Evolutionary conservation across 2,888 invertebrate species (phyloP).

Genomic region (Amiota mariae): DNA sequence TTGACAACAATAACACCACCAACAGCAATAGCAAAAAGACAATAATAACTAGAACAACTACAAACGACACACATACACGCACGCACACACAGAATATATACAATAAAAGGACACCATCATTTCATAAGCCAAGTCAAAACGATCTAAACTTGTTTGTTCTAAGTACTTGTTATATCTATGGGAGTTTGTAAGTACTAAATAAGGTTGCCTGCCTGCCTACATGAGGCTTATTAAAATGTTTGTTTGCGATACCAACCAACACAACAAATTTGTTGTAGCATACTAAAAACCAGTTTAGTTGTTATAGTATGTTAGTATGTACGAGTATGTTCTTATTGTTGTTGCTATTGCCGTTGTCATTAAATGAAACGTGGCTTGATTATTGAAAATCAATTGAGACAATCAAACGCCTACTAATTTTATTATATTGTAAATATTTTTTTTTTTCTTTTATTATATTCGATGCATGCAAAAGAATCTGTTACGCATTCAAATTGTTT

Average conservation of each 20-base stretch:
- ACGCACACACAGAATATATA: not conserved
- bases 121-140: too few relatives aligned
- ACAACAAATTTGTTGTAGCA: constrained; percentile 4
- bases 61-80: not conserved
- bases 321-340: too few relatives aligned
- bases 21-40: not conserved
- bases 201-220: too few relatives aligned
- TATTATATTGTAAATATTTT: not conserved
- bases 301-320: too few relatives aligned
- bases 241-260: not conserved
- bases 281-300: not conserved
- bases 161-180: too few relatives aligned
- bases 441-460: too few relatives aligned
- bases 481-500: not conserved
- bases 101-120: too few relatives aligned
- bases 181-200: too few relatives aligned
- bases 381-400: not conserved
- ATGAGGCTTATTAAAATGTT: not conserved
- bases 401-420: not conserved
- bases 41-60: constrained; percentile 9
- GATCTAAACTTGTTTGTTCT: too few relatives aligned
- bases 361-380: too few relatives aligned
- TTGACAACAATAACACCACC: constrained; percentile 20
- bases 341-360: too few relatives aligned
- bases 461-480: too few relatives aligned